A percentile compares a stretch with the other conserved stretches of the same genome.
These are phyloP conservation scores for Xanthostigma xanthostigma DNA, from an alignment of 2,888 invertebrate species.

Conservation along the genomic window DNA sequence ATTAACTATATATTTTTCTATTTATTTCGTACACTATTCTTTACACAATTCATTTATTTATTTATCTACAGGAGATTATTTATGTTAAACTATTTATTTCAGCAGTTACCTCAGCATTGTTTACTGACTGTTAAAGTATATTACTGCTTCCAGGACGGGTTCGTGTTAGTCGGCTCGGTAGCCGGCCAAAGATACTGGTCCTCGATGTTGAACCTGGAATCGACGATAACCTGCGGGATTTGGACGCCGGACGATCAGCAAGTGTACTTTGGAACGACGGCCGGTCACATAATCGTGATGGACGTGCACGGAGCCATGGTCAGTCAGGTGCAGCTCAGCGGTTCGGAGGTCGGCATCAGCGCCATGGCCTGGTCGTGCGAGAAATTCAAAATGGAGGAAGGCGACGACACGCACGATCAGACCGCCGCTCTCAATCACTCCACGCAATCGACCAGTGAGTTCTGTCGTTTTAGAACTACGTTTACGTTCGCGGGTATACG, in stretches of 20 bases:
- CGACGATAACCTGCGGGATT: constrained; percentile 88
- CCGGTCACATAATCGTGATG: constrained; percentile 92
- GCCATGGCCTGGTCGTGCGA: constrained; percentile 96
- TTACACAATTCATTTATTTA: too few species aligned
- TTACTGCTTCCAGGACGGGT: constrained; percentile 61
- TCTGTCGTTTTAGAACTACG: too few species aligned
- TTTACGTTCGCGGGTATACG: too few species aligned
- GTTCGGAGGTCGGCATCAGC: constrained; percentile 72
- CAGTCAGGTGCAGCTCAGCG: constrained; percentile 76
- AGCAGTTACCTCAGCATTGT: too few species aligned
- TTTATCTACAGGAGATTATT: too few species aligned
- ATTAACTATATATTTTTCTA: too few species aligned
- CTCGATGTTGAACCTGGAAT: constrained; percentile 87
- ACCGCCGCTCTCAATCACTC: too few species aligned
- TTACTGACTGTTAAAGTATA: too few species aligned
- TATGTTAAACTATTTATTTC: too few species aligned
- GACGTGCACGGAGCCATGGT: constrained; percentile 94
- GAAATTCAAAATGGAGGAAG: constrained; percentile 96
- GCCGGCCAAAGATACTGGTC: constrained; percentile 98
- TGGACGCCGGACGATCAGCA: constrained; percentile 98
- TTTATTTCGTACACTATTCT: too few species aligned
- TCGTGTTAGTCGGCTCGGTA: constrained; percentile 93
- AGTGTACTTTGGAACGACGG: constrained; percentile 91
- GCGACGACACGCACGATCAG: constrained; percentile 41
- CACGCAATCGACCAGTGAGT: too few species aligned